Evolutionary conservation across 1,140 invertebrate species (phyloP), one percentile per base, ranked within the genome.

Genomic region (Cheumatopsyche charites): DNA sequence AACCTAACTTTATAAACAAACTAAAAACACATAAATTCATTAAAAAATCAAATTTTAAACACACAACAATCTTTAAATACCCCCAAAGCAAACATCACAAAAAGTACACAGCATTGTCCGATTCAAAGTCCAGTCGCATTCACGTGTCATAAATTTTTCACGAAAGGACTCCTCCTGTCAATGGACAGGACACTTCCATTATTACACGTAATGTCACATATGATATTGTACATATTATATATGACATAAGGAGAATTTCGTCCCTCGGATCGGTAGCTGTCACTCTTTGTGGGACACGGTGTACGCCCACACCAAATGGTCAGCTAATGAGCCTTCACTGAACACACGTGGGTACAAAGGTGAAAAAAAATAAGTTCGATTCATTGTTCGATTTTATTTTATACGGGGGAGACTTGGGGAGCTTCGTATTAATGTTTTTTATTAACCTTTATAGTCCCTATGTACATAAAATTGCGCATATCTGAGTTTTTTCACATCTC

Each of bases 221-320:
- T 36, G 3, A 36, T 9, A 36, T 36, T 36, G 9, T 36, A 36
- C 29, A 36, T 4, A 36, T 4, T 36, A 36, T 9, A 36, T 36
- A 36, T 9, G 9, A 36, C 3, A 4, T 36, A 36, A 4, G 29
- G 29, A 9, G n/a, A n/a, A n/a, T n/a, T n/a, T n/a, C n/a, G 43
- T 45, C 13, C 43, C 2, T 19, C 5, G 47, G 7, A 52, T 15
- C 47, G 15, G 9, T 52, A 9, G 62, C 41, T 65, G 62, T 65
- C 43, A 71, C 25, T 70, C 65, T 73, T 63, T 65, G 67, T 71
- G 67, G 74, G 71, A 75, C 71, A 75, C 52, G 74, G 62, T 70
- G 67, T 71, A 75, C 74, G 74, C 74, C 74, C 71, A 67, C 74
- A 25, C 67, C 62, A 75, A 74, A 73, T 73, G 74, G 71, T 62